A percentile compares a stretch with the other conserved stretches of the same genome.
Evolutionary conservation across 2,113 vertebrate species (phyloP).

Genomic region (Eretmochelys imbricata): DNA sequence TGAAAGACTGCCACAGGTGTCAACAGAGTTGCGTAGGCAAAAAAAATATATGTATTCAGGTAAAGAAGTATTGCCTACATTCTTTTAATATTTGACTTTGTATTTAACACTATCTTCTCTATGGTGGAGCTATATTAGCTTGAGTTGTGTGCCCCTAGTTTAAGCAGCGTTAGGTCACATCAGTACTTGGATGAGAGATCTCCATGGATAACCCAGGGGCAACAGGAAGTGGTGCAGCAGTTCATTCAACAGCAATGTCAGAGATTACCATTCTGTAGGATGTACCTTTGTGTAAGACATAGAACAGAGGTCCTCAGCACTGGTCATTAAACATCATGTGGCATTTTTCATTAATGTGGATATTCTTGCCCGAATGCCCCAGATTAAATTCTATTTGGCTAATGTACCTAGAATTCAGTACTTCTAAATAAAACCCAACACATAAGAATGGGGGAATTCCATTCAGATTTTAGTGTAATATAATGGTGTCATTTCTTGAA

Average conservation of each 20-base stretch:
- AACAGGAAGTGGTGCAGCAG: neutral
- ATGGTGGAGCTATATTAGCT: neutral
- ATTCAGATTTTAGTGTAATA: neutral
- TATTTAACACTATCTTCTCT: neutral
- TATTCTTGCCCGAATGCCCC: rapidly evolving
- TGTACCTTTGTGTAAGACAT: neutral
- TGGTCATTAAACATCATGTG: neutral
- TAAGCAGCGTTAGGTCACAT: neutral
- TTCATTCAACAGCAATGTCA: neutral
- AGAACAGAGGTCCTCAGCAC: neutral
- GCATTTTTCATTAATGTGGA: neutral
- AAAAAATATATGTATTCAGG: neutral
- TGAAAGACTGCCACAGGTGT: neutral
- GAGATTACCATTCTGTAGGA: neutral
- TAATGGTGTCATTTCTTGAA: neutral
- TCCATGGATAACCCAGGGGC: neutral
- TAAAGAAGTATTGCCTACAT: neutral
- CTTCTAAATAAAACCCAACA: neutral
- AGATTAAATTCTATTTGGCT: neutral
- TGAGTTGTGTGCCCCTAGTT: neutral
- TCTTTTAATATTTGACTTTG: neutral
- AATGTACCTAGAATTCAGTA: neutral
- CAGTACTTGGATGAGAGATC: neutral
- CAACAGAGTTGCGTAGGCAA: neutral
- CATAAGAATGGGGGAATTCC: neutral